These are phyloP conservation scores for Phaonia tiefii DNA, from an alignment of 2,888 invertebrate species.

Conservation along the genomic window DNA sequence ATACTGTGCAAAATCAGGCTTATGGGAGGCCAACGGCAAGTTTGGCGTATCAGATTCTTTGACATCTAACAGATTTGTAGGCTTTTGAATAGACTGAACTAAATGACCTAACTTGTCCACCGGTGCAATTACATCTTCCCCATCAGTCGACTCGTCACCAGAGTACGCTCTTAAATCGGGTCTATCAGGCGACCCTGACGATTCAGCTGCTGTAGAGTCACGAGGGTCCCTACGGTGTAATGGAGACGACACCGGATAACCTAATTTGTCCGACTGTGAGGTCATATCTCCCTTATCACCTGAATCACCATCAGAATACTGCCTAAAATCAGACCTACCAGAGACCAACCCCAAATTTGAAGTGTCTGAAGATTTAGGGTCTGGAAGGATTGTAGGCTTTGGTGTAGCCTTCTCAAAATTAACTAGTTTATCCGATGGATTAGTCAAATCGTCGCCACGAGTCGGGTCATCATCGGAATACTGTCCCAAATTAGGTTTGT, in stretches of 20 bases:
- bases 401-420: neutral
- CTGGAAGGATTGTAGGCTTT: neutral
- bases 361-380: neutral
- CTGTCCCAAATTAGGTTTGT: too few species aligned
- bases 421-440: neutral
- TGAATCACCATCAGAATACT: slow-evolving; percentile 53
- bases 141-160: neutral
- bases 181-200: slow-evolving; percentile 3
- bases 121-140: too few species aligned
- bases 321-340: neutral
- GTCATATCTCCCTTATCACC: slow-evolving; percentile 29
- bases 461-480: slow-evolving; percentile 49
- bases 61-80: neutral
- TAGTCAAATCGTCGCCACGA: neutral
- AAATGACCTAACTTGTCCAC: too few species aligned
- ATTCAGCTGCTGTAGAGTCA: neutral
- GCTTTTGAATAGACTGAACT: too few species aligned
- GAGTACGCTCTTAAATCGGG: neutral
- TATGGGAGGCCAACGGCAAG: slow-evolving; percentile 15
- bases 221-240: too few species aligned
- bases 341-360: slow-evolving; percentile 18
- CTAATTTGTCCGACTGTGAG: too few species aligned
- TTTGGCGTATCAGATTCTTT: neutral
- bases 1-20: neutral
- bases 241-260: too few species aligned